These are phyloP conservation scores for Drosophila mayri DNA, from an alignment of 1,140 invertebrate genomes.

Conservation along the genomic window DNA sequence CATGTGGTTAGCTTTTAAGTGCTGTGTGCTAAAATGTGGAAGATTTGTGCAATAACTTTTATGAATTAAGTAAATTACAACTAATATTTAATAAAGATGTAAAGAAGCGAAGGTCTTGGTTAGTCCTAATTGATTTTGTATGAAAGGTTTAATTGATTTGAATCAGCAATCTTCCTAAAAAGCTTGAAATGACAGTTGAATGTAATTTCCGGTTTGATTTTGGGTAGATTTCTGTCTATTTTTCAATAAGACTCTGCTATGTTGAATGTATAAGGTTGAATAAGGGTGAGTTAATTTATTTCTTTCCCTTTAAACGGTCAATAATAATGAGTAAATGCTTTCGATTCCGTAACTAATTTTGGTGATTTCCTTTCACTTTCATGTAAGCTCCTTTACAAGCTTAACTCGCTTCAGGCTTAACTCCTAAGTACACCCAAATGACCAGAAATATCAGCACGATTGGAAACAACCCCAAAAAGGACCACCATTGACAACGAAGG, in stretches of 20 bases:
- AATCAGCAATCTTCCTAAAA: background rate
- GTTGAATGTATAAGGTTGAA: background rate
- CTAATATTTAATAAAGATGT: conserved; percentile 29
- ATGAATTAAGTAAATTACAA: conserved; percentile 26
- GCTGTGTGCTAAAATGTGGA: background rate
- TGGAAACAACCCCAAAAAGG: background rate
- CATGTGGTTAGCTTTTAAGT: conserved; percentile 70
- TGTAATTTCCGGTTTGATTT: background rate
- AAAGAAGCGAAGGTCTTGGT: background rate
- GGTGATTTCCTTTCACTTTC: background rate
- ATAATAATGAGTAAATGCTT: background rate
- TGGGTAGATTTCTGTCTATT: background rate
- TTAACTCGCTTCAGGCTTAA: background rate
- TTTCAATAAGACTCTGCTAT: background rate
- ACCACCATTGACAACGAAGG: background rate
- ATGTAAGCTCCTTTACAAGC: background rate
- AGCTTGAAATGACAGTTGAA: background rate
- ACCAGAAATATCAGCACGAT: background rate
- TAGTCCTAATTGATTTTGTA: background rate
- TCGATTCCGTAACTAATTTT: background rate
- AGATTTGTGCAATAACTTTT: conserved; percentile 24
- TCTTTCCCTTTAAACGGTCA: background rate
- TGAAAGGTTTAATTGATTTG: too few relatives aligned
- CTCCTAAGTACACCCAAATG: background rate
- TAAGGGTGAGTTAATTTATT: background rate